A percentile compares a stretch with the other conserved stretches of the same genome.
Evolutionary conservation across 2,888 invertebrate genomes (phyloP).

Genomic region (Caenorhabditis virilis): DNA sequence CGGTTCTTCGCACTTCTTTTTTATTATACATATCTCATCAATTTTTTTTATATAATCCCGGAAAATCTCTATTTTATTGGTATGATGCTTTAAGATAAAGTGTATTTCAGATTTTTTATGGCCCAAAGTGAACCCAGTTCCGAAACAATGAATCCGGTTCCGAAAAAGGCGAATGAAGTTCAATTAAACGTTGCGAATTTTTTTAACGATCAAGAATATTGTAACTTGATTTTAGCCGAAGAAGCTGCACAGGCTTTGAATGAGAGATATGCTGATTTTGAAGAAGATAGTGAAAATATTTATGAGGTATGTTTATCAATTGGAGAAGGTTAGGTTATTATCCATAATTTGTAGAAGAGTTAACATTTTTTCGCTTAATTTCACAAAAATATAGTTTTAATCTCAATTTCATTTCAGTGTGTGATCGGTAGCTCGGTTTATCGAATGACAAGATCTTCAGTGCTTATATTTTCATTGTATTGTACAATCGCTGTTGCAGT

Average conservation of each 20-base stretch:
- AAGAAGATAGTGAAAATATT: constrained; percentile 19
- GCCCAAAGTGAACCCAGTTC: too few relatives aligned
- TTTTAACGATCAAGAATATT: constrained; percentile 35
- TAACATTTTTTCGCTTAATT: neutral
- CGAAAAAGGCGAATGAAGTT: constrained; percentile 20
- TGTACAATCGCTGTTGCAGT: constrained; percentile 43
- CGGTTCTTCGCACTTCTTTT: too few relatives aligned
- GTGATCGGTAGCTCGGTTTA: constrained; percentile 31
- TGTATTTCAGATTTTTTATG: neutral
- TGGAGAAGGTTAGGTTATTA: neutral
- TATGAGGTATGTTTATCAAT: constrained; percentile 25
- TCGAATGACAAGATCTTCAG: constrained; percentile 35
- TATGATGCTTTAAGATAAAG: neutral
- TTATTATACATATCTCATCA: too few relatives aligned
- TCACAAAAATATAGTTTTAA: neutral
- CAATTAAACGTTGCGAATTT: constrained; percentile 39
- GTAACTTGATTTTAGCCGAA: constrained; percentile 32
- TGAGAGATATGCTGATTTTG: constrained; percentile 20
- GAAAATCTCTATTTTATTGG: too few relatives aligned
- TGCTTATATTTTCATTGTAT: constrained; percentile 39
- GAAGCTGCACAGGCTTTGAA: constrained; percentile 31
- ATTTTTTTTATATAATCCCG: too few relatives aligned
- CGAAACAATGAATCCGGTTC: too few relatives aligned
- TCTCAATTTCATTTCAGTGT: constrained; percentile 25
- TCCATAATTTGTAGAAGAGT: neutral